Evolutionary conservation across 2,888 invertebrate species (phyloP), one percentile per base, ranked within the genome.

Genomic region (Alentia gelatinosa): DNA sequence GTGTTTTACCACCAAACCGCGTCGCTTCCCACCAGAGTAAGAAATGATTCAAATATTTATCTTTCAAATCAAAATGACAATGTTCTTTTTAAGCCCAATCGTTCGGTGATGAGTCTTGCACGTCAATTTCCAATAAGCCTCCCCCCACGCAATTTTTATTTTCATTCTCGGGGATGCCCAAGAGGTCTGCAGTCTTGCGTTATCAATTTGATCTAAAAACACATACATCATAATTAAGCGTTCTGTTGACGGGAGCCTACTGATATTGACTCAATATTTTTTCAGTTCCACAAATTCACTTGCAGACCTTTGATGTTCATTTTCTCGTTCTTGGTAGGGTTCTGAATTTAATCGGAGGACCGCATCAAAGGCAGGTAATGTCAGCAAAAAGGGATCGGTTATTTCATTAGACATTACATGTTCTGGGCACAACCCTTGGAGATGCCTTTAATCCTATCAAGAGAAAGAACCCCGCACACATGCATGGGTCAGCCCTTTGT

Each of bases 321-420:
- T 35, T 79, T n/a, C 1, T 39, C 79, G 39, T 39, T 15, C 39
- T n/a, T 15, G 12, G 79, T 79, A 79, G 39, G 79, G 39, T 79
- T 79, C 15, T 39, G 26, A 79, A 79, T 39, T 39, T 39, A 79
- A 79, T 79, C 79, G 0, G 39, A 79, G 39, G 12, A 35, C 79
- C 15, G 39, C 79, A 79, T 79, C 79, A 79, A 79, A 79, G 79
- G 9, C 79, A 79, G 79, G 79, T 79, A 79, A 79, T 79, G 39
- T 79, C n/a, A 23, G 39, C 79, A 79, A 79, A 79, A 74, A 35
- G 15, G 1, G 39, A 23, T 9, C 7, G 12, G 37, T 79, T 79
- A 79, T 79, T 79, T 79, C 79, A 79, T 79, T 79, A 79, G 19
- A 39, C 39, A 39, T 39, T 39, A 79, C 79, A 39, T 79, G n/a